Conservation (phyloP, 1,140 invertebrate species). For the Theocolax elegans region DNA sequence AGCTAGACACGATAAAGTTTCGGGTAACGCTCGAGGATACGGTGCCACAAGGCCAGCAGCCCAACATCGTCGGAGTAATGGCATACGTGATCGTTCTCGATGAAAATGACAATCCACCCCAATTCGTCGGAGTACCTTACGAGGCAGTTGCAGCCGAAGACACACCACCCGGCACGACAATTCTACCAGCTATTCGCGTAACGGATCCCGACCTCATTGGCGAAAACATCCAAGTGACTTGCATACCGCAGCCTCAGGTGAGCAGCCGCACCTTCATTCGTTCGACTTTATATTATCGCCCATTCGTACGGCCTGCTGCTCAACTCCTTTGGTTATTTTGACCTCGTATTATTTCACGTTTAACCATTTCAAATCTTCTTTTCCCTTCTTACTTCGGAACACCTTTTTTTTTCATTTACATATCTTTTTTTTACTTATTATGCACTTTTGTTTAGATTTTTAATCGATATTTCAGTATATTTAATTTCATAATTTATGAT, state of each 20-base stretch:
- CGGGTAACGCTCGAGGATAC: constrained; percentile 82
- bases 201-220: constrained; percentile 84
- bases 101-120: constrained; percentile 88
- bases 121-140: constrained; percentile 82
- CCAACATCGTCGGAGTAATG: constrained; percentile 81
- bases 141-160: constrained; percentile 84
- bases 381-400: too few relatives aligned
- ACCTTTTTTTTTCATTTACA: too few relatives aligned
- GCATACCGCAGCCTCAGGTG: constrained; percentile 70
- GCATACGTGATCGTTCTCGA: constrained; percentile 87
- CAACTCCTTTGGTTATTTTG: too few relatives aligned
- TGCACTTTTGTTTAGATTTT: too few relatives aligned
- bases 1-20: constrained; percentile 79
- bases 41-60: constrained; percentile 74
- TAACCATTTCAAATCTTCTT: too few relatives aligned
- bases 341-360: too few relatives aligned
- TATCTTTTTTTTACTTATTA: too few relatives aligned
- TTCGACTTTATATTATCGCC: not conserved
- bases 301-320: too few relatives aligned
- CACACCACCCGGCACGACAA: constrained; percentile 76
- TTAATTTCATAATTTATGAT: too few relatives aligned
- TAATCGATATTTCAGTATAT: too few relatives aligned
- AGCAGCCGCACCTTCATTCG: constrained; percentile 29
- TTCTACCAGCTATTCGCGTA: constrained; percentile 79
- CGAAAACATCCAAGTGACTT: constrained; percentile 81